Conservation (phyloP, 2,797 vertebrate genomes). For the Gymnodraco acuticeps region DNA sequence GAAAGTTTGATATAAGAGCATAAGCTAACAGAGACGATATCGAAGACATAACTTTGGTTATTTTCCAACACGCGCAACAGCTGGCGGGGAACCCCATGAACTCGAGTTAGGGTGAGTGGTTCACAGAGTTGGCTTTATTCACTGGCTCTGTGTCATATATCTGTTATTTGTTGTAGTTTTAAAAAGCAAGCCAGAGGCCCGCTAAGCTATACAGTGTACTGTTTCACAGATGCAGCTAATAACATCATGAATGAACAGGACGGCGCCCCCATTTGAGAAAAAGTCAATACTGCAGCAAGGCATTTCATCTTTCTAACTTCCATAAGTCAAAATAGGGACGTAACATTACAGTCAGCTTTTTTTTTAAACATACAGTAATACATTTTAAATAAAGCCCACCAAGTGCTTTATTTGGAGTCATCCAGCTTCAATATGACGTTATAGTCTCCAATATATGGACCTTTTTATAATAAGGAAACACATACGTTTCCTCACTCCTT, state of each 20-base stretch:
- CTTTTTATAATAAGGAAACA: too few species aligned
- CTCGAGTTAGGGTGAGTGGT: neutral
- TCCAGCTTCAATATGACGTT: too few species aligned
- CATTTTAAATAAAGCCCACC: too few species aligned
- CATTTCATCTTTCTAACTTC: neutral
- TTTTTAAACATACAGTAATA: too few species aligned
- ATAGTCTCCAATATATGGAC: too few species aligned
- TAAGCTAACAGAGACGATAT: neutral
- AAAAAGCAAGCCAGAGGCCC: neutral
- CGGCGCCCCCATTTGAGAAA: constrained; percentile 62
- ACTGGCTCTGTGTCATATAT: neutral
- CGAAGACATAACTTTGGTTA: constrained; percentile 9
- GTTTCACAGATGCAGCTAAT: constrained; percentile 5
- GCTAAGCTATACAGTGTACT: neutral
- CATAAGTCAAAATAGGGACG: neutral
- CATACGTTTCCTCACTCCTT: neutral
- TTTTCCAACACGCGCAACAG: constrained; percentile 57
- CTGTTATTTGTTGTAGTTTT: neutral
- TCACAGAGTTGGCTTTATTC: neutral
- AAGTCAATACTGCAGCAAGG: constrained; percentile 23
- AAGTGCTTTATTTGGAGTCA: too few species aligned
- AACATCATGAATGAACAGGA: constrained; percentile 30
- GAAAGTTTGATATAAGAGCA: constrained; percentile 13
- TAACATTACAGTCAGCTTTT: neutral
- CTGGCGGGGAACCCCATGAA: constrained; percentile 39